phyloP scores from a whole-genome alignment of 2,888 invertebrate species.

The Deilephila elpenor region DNA sequence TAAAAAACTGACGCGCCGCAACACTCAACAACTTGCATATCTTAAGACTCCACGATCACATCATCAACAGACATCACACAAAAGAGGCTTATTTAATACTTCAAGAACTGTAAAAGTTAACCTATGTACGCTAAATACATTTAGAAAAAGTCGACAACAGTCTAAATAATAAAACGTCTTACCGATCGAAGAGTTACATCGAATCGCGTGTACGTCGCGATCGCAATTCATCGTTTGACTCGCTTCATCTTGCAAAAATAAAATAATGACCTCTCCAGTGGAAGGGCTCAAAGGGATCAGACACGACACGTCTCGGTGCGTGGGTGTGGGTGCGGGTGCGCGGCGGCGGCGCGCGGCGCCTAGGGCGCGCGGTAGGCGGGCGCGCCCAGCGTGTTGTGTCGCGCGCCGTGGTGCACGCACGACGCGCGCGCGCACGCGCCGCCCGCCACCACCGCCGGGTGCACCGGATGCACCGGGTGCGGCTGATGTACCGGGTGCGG shows the following conservation, averaged over 20 bases:
- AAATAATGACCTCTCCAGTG: constrained; percentile 47
- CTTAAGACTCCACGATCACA: constrained; percentile 42
- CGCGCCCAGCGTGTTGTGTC: constrained; percentile 22
- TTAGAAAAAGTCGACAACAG: constrained; percentile 63
- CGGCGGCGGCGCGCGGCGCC: neutral
- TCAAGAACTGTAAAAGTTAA: constrained; percentile 65
- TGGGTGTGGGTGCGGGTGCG: neutral
- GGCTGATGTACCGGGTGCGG: constrained; percentile 38
- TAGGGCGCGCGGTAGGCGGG: constrained; percentile 13
- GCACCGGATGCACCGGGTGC: constrained; percentile 34
- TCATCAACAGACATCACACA: constrained; percentile 50
- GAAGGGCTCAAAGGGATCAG: neutral
- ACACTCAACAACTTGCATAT: constrained; percentile 50
- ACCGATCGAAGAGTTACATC: constrained; percentile 63
- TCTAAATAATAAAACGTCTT: constrained; percentile 67
- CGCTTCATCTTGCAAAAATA: constrained; percentile 56
- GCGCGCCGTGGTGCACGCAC: constrained; percentile 28
- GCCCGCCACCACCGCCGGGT: constrained; percentile 30
- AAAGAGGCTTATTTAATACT: constrained; percentile 59
- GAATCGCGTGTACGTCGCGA: constrained; percentile 58
- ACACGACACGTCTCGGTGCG: neutral
- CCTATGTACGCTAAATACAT: constrained; percentile 74
- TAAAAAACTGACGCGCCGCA: constrained; percentile 48
- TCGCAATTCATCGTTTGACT: constrained; percentile 44
- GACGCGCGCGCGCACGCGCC: constrained; percentile 31